Evolutionary conservation across 1,140 invertebrate genomes (phyloP).

Genomic region (Anagrus nilaparvatae): DNA sequence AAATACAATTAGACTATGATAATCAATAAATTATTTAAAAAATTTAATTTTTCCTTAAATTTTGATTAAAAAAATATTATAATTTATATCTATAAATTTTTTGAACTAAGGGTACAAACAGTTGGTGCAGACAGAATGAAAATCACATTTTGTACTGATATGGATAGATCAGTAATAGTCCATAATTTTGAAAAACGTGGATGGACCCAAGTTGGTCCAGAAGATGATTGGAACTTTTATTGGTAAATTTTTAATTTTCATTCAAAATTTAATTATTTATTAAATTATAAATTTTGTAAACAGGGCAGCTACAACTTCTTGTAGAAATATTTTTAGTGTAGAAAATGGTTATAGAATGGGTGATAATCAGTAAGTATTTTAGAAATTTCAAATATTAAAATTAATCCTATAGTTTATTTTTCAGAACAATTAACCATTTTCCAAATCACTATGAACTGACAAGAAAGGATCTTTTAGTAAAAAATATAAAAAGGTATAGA

Average conservation of each 20-base stretch:
- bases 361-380: conserved; percentile 71
- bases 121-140: conserved; percentile 41
- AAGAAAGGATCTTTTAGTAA: conserved; percentile 87
- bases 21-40: too few relatives aligned
- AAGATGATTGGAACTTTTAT: conserved; percentile 96
- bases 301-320: conserved; percentile 80
- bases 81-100: too few relatives aligned
- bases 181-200: conserved; percentile 90
- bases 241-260: conserved; percentile 50
- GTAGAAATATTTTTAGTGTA: conserved; percentile 82
- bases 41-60: too few relatives aligned
- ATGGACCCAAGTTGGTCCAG: conserved; percentile 81
- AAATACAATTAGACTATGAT: too few relatives aligned
- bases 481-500: conserved; percentile 90
- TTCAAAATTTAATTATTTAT: conserved; percentile 7
- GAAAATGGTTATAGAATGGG: conserved; percentile 86
- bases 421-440: conserved; percentile 78
- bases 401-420: conserved; percentile 12
- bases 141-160: conserved; percentile 79
- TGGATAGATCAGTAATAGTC: conserved; percentile 90
- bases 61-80: too few relatives aligned
- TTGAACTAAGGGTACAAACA: conserved; percentile 25
- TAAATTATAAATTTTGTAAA: conserved; percentile 9
- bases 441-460: conserved; percentile 93
- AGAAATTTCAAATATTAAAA: too few relatives aligned